These are phyloP conservation scores for Amphiura filiformis DNA, from an alignment of 35 echinoderm and acorn worm species.

Conservation along the genomic window DNA sequence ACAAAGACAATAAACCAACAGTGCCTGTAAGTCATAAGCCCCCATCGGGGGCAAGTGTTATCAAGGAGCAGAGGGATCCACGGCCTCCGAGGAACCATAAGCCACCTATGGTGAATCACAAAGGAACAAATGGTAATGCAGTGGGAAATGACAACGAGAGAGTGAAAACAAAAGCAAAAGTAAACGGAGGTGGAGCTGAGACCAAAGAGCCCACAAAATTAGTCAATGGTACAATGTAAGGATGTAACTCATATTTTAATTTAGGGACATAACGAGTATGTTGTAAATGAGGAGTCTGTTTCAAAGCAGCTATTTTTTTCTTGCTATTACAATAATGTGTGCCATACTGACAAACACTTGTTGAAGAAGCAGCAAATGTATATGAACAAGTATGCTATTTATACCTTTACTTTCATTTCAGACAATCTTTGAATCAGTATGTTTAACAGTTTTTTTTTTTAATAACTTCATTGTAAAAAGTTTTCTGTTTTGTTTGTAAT, in stretches of 20 bases:
- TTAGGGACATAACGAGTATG: background rate
- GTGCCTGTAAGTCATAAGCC: background rate
- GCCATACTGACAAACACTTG: background rate
- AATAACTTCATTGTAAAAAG: too few relatives aligned
- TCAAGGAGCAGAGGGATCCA: conserved; percentile 39
- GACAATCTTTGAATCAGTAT: too few relatives aligned
- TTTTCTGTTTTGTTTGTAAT: too few relatives aligned
- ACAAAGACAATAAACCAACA: background rate
- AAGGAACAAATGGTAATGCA: conserved; percentile 30
- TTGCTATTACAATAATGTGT: background rate
- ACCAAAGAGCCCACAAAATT: conserved; percentile 15
- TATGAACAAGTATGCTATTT: too few relatives aligned
- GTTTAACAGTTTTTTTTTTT: too few relatives aligned
- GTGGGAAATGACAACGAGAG: conserved; percentile 28
- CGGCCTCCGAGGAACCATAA: conserved; percentile 5
- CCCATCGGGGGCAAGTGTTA: background rate
- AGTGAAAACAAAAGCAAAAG: background rate
- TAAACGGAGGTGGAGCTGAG: background rate
- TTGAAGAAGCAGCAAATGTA: too few relatives aligned
- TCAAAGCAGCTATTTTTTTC: conserved; percentile 1
- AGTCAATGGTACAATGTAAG: conserved; percentile 40
- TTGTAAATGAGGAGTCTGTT: background rate
- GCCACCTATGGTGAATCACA: background rate
- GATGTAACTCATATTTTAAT: background rate
- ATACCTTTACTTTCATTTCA: too few relatives aligned